Evolutionary conservation across 2,113 vertebrate species (phyloP), one percentile per base, ranked within the genome.

Genomic region (Labeo catla): DNA sequence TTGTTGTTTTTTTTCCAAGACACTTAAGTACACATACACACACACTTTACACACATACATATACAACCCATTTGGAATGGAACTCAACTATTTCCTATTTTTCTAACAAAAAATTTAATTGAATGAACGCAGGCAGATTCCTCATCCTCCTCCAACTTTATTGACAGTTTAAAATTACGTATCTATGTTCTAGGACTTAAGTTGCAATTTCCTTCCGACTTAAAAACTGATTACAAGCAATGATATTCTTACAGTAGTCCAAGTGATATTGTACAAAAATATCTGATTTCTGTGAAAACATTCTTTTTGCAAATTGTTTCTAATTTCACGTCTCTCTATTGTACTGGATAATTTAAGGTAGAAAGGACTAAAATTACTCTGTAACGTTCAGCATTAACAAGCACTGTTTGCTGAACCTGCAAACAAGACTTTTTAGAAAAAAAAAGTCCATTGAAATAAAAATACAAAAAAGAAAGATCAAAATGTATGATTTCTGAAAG

Each of bases 161-260:
- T 99, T 99, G 97, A 98, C 97, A 98, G 97, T 97, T 99, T 99
- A 99, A 99, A 99, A 98, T 98, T 99, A 99, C 97, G 98, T 96
- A 97, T 97, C 96, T 98, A 97, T 98, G 94, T 96, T 98, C 96
- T 97, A 98, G 96, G 96, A 98, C 96, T 97, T 97, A 96, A 97
- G 96, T 96, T 97, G 96, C 97, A 97, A 96, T 97, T 96, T 96
- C 96, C 96, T 97, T 97, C 96, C 94, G 96, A 97, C 97, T 97
- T 98, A 98, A 98, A 98, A 99, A 99, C 96, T 95, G 96, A 99
- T 96, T 97, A 98, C 97, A 98, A 97, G 97, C 97, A 98, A 99
- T 97, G 96, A 98, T 97, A 97, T 97, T 97, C 96, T 96, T 95
- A 96, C 96, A 97, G 96, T 98, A 96, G 96, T 97, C 96, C 98